Percentiles rank a stretch among this genome's conserved stretches.
These are phyloP conservation scores for Pyrochroa serraticornis DNA, from an alignment of 2,888 invertebrate genomes.

Conservation along the genomic window DNA sequence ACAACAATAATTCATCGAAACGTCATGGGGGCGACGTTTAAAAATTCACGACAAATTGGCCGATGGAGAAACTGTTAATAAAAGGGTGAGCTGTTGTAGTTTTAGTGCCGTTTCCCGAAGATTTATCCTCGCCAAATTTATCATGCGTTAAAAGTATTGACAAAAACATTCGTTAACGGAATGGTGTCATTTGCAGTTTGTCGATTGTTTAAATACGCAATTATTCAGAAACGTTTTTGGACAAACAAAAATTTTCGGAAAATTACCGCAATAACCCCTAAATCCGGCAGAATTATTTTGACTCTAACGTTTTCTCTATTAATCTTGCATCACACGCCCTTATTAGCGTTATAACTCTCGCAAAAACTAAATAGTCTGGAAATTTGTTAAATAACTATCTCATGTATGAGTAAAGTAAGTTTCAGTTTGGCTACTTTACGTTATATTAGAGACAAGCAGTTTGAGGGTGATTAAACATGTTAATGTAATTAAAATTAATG, in stretches of 20 bases:
- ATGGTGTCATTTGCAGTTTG: slow-evolving; percentile 29
- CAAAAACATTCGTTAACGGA: slow-evolving; percentile 25
- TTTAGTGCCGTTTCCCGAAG: not conserved
- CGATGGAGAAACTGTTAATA: not conserved
- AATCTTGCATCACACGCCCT: slow-evolving; percentile 18
- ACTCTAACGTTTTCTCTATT: slow-evolving; percentile 10
- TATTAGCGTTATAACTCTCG: not conserved
- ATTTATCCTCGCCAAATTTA: slow-evolving; percentile 22
- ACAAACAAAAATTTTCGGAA: not conserved
- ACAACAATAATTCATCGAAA: slow-evolving; percentile 26
- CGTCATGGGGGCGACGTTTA: not conserved
- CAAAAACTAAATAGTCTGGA: too few relatives aligned
- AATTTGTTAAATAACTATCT: too few relatives aligned
- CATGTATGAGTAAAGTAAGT: too few relatives aligned
- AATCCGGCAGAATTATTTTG: slow-evolving; percentile 2
- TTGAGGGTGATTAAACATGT: slow-evolving; percentile 4
- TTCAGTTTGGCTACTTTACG: not conserved
- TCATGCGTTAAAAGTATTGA: slow-evolving; percentile 20
- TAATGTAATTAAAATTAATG: slow-evolving; percentile 6
- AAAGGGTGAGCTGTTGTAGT: not conserved
- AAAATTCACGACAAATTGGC: slow-evolving; percentile 10
- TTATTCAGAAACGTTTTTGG: slow-evolving; percentile 23
- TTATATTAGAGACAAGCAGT: not conserved
- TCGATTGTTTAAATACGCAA: slow-evolving; percentile 23
- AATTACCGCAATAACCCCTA: too few relatives aligned